A percentile compares a stretch with the other conserved stretches of the same genome.
phyloP scores from a whole-genome alignment of 2,113 vertebrate genomes.

The Ia io region DNA sequence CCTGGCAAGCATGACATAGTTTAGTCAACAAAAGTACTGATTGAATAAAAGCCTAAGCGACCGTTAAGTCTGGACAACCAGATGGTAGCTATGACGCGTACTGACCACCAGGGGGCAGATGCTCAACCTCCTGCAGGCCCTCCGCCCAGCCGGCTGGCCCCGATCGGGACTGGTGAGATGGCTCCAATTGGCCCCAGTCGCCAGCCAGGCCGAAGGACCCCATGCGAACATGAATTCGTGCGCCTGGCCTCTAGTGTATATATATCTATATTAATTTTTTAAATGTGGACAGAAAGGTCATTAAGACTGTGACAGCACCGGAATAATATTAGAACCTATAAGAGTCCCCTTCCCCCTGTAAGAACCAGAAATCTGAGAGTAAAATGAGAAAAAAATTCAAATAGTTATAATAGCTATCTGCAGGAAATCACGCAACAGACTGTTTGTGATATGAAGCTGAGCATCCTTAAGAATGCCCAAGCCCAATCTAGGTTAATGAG shows the following conservation, averaged over 20 bases:
- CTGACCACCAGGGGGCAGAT: no score
- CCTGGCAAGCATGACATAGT: not conserved
- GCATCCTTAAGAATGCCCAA: not conserved
- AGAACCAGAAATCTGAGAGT: not conserved
- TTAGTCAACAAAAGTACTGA: no score
- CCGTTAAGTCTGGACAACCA: accelerated
- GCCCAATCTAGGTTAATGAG: not conserved
- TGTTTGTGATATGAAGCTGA: not conserved
- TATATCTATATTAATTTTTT: not conserved
- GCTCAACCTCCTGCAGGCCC: no score
- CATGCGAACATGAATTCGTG: no score
- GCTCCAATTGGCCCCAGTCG: no score
- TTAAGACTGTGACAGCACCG: not conserved
- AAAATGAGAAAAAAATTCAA: not conserved
- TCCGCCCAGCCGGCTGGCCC: no score
- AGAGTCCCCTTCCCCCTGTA: not conserved
- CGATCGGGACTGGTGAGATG: no score
- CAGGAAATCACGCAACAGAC: not conserved
- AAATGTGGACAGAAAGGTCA: not conserved
- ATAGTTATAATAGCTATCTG: not conserved
- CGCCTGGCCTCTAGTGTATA: no score
- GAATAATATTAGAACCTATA: not conserved
- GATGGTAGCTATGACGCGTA: no score
- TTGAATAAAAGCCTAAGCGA: no score
- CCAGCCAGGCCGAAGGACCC: no score